These are phyloP conservation scores for Hermaeophaga mercurialis DNA, from an alignment of 2,888 invertebrate genomes.

Conservation along the genomic window DNA sequence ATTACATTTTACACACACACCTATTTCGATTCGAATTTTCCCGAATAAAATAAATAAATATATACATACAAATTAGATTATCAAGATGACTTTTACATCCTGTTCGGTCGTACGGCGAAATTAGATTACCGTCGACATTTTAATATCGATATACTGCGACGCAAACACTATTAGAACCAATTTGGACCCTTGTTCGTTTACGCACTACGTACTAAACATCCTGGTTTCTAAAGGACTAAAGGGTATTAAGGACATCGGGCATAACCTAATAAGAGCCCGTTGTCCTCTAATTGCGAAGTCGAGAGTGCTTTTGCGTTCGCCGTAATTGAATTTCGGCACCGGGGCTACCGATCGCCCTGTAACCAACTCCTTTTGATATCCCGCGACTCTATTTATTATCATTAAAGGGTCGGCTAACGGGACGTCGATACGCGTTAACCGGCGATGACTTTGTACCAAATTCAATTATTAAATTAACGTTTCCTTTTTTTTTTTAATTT, in stretches of 20 bases:
- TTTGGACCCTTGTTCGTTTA: constrained; percentile 13
- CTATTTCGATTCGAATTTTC: too few species aligned
- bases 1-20: too few species aligned
- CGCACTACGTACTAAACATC: neutral
- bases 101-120: neutral
- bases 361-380: constrained; percentile 38
- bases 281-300: constrained; percentile 56
- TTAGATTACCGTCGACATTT: neutral
- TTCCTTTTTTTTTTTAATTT: too few species aligned
- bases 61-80: too few species aligned
- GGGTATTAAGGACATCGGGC: constrained; percentile 18
- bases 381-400: constrained; percentile 51
- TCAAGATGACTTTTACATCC: neutral
- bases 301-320: constrained; percentile 51
- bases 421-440: neutral
- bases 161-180: constrained; percentile 20
- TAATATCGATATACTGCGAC: constrained; percentile 9
- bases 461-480: neutral
- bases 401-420: constrained; percentile 34
- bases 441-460: neutral
- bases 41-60: too few species aligned
- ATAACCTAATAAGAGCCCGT: constrained; percentile 53
- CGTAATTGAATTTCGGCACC: constrained; percentile 50
- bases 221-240: constrained; percentile 2
- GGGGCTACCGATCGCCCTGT: constrained; percentile 39